phyloP scores from a whole-genome alignment of 2,888 invertebrate genomes.

The Acanthosepion pharaonis region DNA sequence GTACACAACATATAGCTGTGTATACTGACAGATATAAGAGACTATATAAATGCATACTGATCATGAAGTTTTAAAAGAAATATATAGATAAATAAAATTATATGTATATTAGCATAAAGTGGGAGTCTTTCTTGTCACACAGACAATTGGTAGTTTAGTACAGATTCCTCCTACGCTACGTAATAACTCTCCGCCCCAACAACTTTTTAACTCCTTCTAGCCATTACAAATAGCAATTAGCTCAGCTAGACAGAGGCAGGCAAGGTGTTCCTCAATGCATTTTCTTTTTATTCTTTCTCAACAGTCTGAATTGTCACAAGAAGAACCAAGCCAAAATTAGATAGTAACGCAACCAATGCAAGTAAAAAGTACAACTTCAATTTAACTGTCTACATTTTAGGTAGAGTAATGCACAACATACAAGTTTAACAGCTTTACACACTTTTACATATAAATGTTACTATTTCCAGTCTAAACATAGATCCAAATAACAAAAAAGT shows the following conservation, averaged over 20 bases:
- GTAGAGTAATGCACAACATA: neutral
- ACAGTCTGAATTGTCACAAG: neutral
- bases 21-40: neutral
- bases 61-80: neutral
- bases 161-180: neutral
- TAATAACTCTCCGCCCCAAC: neutral
- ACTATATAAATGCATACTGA: neutral
- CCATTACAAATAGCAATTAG: constrained; percentile 33
- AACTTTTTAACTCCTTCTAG: neutral
- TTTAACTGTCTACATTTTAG: neutral
- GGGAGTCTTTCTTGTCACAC: neutral
- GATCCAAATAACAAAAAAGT: too few species aligned
- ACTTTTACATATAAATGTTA: too few species aligned
- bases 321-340: neutral
- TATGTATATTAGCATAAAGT: neutral
- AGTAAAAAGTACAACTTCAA: constrained; percentile 12
- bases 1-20: neutral
- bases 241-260: neutral
- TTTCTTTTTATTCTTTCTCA: neutral
- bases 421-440: too few species aligned
- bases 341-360: neutral
- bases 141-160: constrained; percentile 33
- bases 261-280: neutral
- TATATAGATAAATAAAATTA: neutral
- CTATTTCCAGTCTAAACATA: too few species aligned